Percentiles rank a stretch among this genome's conserved stretches.
Evolutionary conservation across 2,113 vertebrate genomes (phyloP).

Genomic region (Platycercus adscitus): DNA sequence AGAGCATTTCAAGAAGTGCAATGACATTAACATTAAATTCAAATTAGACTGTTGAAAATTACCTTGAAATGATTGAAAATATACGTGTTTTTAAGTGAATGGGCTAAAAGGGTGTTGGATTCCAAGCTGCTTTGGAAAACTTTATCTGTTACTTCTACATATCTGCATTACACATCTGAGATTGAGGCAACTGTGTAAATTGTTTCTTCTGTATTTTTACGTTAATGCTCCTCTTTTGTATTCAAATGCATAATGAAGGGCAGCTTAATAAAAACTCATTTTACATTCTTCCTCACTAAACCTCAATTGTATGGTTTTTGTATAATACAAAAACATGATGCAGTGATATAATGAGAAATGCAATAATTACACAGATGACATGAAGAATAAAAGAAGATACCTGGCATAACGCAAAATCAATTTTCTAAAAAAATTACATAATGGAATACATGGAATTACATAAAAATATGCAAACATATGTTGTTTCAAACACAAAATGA

Average conservation of each 20-base stretch:
- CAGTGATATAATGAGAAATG: not conserved
- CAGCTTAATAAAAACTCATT: not conserved
- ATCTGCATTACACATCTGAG: not conserved
- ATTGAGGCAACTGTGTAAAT: not conserved
- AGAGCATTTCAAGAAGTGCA: not conserved
- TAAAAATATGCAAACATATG: not conserved
- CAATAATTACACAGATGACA: conserved; percentile 5
- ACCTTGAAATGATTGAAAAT: not conserved
- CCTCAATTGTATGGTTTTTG: not conserved
- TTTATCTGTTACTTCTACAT: not conserved
- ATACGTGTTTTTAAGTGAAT: not conserved
- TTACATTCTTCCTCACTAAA: not conserved
- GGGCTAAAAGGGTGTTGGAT: not conserved
- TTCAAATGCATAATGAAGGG: not conserved
- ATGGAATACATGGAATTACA: not conserved
- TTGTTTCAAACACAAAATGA: not conserved
- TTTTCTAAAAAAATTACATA: not conserved
- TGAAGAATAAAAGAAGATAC: conserved; percentile 35
- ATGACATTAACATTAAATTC: not conserved
- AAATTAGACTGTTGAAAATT: not conserved
- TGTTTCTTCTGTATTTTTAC: not conserved
- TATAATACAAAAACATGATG: not conserved
- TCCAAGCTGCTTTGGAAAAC: not conserved
- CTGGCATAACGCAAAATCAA: not conserved
- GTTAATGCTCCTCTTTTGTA: not conserved